Percentiles rank a stretch among this genome's conserved stretches.
These are phyloP conservation scores for Leptopterna dolabrata DNA, from an alignment of 2,888 invertebrate genomes.

Conservation along the genomic window DNA sequence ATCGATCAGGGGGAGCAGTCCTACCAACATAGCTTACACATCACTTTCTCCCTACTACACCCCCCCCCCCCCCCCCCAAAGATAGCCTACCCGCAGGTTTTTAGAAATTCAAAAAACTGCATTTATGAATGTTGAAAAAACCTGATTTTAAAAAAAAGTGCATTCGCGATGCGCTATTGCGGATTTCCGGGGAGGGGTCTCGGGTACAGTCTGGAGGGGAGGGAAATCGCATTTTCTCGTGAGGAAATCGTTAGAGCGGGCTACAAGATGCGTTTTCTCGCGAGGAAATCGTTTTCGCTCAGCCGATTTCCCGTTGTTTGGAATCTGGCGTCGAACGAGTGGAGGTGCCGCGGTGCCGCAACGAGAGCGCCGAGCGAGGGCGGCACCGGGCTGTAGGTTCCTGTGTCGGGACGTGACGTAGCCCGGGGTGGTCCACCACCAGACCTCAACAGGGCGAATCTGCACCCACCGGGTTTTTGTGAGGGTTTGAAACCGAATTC, in stretches of 20 bases:
- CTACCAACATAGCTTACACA: conserved; percentile 51
- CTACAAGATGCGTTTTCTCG: too few species aligned
- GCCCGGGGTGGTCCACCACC: too few species aligned
- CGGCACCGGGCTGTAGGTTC: background rate
- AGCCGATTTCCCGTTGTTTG: too few species aligned
- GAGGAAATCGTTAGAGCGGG: too few species aligned
- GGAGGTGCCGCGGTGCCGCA: background rate
- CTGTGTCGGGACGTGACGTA: background rate
- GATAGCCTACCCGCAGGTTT: background rate
- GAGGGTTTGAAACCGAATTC: background rate
- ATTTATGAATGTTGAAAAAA: background rate
- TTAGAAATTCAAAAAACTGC: background rate
- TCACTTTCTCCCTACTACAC: conserved; percentile 49
- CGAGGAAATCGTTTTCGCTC: too few species aligned
- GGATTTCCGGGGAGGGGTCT: too few species aligned
- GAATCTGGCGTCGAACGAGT: too few species aligned
- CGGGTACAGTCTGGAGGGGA: too few species aligned
- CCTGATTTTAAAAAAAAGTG: too few species aligned
- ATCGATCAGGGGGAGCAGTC: conserved; percentile 51
- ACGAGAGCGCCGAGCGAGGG: background rate
- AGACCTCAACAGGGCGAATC: background rate
- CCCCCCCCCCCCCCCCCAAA: background rate
- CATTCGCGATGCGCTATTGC: too few species aligned
- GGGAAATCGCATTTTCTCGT: too few species aligned
- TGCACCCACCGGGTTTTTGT: too few species aligned